Percentiles rank a stretch among this genome's conserved stretches.
Evolutionary conservation across 2,797 vertebrate species (phyloP).

Genomic region (Molothrus aeneus): DNA sequence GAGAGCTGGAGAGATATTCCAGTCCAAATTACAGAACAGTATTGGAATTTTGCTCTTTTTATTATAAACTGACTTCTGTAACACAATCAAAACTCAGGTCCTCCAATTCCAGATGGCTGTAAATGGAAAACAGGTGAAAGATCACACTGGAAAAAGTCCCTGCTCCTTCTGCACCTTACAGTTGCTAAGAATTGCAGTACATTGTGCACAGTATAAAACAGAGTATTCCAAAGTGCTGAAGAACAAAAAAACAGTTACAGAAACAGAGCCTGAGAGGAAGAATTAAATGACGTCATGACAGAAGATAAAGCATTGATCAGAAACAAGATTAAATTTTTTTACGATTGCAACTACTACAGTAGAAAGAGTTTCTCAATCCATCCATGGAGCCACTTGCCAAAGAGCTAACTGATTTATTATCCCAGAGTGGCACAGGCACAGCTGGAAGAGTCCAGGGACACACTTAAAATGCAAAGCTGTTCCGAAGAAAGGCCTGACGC

Average conservation of each 20-base stretch:
- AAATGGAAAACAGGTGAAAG: neutral
- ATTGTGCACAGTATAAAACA: neutral
- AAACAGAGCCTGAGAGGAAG: neutral
- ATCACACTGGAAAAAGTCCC: neutral
- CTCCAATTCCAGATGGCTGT: neutral
- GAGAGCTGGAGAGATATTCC: neutral
- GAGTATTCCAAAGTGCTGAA: neutral
- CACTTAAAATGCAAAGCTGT: neutral
- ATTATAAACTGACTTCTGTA: neutral
- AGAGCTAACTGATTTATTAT: neutral
- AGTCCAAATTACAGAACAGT: neutral
- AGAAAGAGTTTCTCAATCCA: constrained; percentile 11
- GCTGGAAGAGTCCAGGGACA: neutral
- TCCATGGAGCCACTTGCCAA: neutral
- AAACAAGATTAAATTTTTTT: neutral
- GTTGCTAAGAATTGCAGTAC: neutral
- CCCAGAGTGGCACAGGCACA: neutral
- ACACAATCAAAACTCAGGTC: neutral
- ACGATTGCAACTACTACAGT: neutral
- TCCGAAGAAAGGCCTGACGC: neutral
- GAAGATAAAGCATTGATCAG: neutral
- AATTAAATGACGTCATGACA: neutral
- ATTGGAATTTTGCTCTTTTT: neutral
- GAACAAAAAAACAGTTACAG: neutral
- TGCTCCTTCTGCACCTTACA: neutral